Evolutionary conservation across 2,888 invertebrate genomes (phyloP), one percentile per base, ranked within the genome.

Genomic region (Protonemura montana): DNA sequence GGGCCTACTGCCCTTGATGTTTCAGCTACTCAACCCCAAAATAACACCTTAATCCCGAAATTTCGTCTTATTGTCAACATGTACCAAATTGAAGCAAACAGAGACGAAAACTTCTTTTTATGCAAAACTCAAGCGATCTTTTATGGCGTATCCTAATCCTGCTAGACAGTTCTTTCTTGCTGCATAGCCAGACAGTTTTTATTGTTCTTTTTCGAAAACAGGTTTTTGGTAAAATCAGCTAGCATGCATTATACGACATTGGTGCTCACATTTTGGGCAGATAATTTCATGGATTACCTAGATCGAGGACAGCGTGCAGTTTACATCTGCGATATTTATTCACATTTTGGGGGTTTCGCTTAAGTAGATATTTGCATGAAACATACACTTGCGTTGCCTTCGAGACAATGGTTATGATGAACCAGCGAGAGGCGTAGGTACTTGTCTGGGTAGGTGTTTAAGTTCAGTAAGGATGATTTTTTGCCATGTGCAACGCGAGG

Each of bases 51-150:
- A 59, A 59, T 10, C 59, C 59, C 7, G 59, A 59, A 59, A 21
- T 59, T 59, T 59, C 21, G 13, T 21, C 59, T 59, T 59, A 59
- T 2, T 59, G 59, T 13, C 59, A 59, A 59, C 78, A 78, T 27
- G 78, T 78, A 27, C 78, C 26, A 78, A 78, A 78, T 78, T 28
- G 27, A 78, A 28, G 5, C 78, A 5, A 78, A 78, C 78, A 27
- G 10, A 78, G 78, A 28, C 28, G 3, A 25, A 28, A 28, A 78
- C 78, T 78, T 78, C 78, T 78, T 78, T 78, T 78, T 78, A 78
- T 78, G 78, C 78, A 78, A 78, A 78, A 78, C 78, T 78, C 27
- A 78, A 78, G 78, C 78, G 78, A 21, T 78, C 78, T 78, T 78
- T 78, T 78, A 78, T 78, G 28, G 78, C 78, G 1, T 78, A 76